phyloP scores from a whole-genome alignment of 2,888 invertebrate species.

The Phragmatobia fuliginosa region DNA sequence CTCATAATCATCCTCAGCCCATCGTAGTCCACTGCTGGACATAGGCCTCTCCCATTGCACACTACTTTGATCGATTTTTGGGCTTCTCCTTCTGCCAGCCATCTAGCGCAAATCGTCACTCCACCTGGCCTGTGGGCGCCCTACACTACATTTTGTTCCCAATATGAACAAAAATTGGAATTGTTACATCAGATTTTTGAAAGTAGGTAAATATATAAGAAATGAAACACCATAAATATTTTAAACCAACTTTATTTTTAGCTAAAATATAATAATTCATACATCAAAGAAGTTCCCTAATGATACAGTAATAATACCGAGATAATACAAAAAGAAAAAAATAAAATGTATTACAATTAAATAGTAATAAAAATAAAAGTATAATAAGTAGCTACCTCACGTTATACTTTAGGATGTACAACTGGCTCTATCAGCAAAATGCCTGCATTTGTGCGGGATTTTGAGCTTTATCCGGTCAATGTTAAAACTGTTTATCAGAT shows the following conservation, averaged over 20 bases:
- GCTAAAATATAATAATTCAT: slow-evolving; percentile 87
- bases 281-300: slow-evolving; percentile 85
- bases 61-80: too few species aligned
- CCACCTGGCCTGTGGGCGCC: too few species aligned
- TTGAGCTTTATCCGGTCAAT: slow-evolving; percentile 54
- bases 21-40: too few species aligned
- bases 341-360: slow-evolving; percentile 55
- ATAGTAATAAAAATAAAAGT: slow-evolving; percentile 36
- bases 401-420: slow-evolving; percentile 54
- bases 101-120: too few species aligned
- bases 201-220: slow-evolving; percentile 17
- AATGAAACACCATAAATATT: slow-evolving; percentile 73
- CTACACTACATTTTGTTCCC: too few species aligned
- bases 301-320: slow-evolving; percentile 80
- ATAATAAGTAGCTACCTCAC: slow-evolving; percentile 71
- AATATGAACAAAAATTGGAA: too few species aligned
- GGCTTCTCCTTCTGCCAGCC: too few species aligned
- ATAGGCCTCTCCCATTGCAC: too few species aligned
- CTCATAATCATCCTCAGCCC: too few species aligned
- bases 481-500: slow-evolving; percentile 58
- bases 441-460: slow-evolving; percentile 61
- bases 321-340: slow-evolving; percentile 68
- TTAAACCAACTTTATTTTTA: slow-evolving; percentile 87
- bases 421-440: slow-evolving; percentile 52
- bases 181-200: too few species aligned